A percentile compares a stretch with the other conserved stretches of the same genome.
These are phyloP conservation scores for Pangasius mekongensis DNA, from an alignment of 2,797 vertebrate species.

Conservation along the genomic window DNA sequence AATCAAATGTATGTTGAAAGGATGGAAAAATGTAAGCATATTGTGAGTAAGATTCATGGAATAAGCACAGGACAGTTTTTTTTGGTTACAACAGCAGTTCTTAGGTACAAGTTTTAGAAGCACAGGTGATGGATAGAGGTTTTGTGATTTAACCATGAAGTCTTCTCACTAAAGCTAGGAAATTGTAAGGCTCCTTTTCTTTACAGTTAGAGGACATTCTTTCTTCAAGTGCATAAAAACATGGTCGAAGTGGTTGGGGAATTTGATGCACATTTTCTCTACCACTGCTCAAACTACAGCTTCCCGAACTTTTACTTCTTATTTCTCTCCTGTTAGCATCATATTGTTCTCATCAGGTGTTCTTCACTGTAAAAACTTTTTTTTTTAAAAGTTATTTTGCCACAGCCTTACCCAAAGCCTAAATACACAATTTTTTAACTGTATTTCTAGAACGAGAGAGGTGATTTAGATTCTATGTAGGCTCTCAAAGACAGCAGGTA, in stretches of 20 bases:
- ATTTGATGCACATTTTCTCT: neutral
- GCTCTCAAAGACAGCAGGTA: neutral
- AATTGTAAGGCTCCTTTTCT: neutral
- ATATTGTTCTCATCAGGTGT: neutral
- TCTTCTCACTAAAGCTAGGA: neutral
- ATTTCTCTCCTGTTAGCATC: neutral
- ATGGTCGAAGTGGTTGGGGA: neutral
- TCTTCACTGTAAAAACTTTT: neutral
- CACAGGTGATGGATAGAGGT: neutral
- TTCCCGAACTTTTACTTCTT: neutral
- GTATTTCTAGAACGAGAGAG: slow-evolving; percentile 2
- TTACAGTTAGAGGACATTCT: neutral
- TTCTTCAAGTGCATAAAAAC: neutral
- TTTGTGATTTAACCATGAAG: neutral
- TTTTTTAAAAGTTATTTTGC: neutral
- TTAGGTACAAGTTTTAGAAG: neutral
- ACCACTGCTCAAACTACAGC: neutral
- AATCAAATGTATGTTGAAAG: neutral
- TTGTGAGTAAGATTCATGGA: neutral
- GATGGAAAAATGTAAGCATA: neutral
- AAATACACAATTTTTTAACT: neutral
- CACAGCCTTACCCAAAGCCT: neutral
- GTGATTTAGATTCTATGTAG: neutral
- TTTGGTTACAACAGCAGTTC: neutral
- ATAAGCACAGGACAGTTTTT: neutral